phyloP scores from a whole-genome alignment of 2,113 vertebrate species.

The Tachuris rubrigastra region DNA sequence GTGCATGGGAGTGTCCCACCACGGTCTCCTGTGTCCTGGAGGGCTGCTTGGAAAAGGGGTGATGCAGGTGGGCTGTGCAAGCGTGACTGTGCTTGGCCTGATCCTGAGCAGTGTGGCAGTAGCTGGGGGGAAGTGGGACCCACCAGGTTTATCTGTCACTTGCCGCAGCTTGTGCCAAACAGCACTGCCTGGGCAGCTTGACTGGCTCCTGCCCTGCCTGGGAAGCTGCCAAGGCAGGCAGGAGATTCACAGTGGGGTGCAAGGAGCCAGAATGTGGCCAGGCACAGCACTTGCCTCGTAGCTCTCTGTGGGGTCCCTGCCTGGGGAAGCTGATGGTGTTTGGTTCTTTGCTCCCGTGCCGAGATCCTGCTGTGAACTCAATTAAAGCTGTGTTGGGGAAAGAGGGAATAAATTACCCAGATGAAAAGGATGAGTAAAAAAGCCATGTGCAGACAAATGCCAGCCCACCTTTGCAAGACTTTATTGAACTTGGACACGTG shows the following conservation, averaged over 20 bases:
- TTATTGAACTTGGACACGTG: not conserved
- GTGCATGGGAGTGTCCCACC: not conserved
- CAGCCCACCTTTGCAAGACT: conserved; percentile 23
- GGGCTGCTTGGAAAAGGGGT: not conserved
- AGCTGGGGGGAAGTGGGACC: not conserved
- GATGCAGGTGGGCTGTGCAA: not conserved
- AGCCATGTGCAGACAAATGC: not conserved
- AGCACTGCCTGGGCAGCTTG: accelerated
- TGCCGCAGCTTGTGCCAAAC: not conserved
- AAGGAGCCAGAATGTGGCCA: not conserved
- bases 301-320: not conserved
- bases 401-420: conserved; percentile 30
- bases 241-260: not conserved
- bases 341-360: not conserved
- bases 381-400: conserved; percentile 26
- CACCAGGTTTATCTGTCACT: not conserved
- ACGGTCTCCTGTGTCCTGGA: not conserved
- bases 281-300: not conserved
- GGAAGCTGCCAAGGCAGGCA: not conserved
- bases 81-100: not conserved
- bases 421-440: conserved; percentile 22
- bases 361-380: conserved; percentile 34
- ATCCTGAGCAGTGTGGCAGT: accelerated
- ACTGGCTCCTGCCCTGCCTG: not conserved
- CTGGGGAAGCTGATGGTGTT: not conserved